These are phyloP conservation scores for Pseudochaenichthys georgianus DNA, from an alignment of 2,797 vertebrate genomes.

Conservation along the genomic window DNA sequence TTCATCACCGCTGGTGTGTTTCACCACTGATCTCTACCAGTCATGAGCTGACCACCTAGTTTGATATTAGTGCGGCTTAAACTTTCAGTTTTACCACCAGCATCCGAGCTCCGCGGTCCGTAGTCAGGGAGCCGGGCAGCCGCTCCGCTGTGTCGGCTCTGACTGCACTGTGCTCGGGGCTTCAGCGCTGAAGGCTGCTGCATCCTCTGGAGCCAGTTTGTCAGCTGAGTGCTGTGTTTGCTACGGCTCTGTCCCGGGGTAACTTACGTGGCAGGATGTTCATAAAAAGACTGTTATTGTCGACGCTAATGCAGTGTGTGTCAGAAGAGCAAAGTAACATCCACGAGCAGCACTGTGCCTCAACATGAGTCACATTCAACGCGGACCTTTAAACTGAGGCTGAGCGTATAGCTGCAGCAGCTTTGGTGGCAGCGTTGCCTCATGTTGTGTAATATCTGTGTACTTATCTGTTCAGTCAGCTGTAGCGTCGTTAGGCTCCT, in stretches of 20 bases:
- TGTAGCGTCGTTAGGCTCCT: constrained; percentile 13
- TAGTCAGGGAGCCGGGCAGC: constrained; percentile 30
- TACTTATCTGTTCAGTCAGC: constrained; percentile 54
- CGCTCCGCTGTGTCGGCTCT: constrained; percentile 6
- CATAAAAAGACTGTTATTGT: constrained; percentile 55
- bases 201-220: constrained; percentile 19
- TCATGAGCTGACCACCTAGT: neutral
- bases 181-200: constrained; percentile 10
- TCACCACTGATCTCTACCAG: rapidly evolving
- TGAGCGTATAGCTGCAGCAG: constrained; percentile 39
- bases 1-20: neutral
- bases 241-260: constrained; percentile 45
- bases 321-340: constrained; percentile 33
- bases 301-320: constrained; percentile 20
- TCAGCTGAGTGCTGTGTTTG: constrained; percentile 26
- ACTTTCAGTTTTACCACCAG: constrained; percentile 38
- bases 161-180: neutral
- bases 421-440: constrained; percentile 35
- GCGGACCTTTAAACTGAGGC: constrained; percentile 7
- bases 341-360: constrained; percentile 18
- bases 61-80: constrained; percentile 21
- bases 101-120: constrained; percentile 35
- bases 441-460: constrained; percentile 60
- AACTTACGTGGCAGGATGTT: constrained; percentile 69
- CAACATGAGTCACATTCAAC: constrained; percentile 18